Conservation (phyloP, 2,113 vertebrate species). For the Indicator indicator region DNA sequence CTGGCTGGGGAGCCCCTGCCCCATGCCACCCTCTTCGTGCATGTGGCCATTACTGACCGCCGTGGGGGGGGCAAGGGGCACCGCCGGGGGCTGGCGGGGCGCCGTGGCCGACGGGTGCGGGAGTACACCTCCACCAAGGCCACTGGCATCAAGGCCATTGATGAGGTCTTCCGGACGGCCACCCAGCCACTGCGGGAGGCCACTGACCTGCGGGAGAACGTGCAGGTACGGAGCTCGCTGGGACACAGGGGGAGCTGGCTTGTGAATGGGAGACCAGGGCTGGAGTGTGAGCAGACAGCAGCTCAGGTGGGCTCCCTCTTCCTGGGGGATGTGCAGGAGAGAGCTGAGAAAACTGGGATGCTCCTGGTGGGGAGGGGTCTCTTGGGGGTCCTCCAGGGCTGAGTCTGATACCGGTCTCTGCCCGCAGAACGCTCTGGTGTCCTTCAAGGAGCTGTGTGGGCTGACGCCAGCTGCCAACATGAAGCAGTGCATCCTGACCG, state of each 20-base stretch:
- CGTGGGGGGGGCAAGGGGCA: conserved; percentile 88
- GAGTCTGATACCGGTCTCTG: background rate
- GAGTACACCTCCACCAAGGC: conserved; percentile 91
- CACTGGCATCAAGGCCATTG: conserved; percentile 89
- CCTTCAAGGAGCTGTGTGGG: conserved; percentile 93
- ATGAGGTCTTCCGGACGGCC: conserved; percentile 90
- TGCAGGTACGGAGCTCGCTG: conserved; percentile 77
- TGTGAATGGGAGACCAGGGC: accelerated
- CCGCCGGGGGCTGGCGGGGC: conserved; percentile 86
- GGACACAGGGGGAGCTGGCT: accelerated
- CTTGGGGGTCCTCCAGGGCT: background rate
- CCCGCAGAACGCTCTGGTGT: conserved; percentile 89
- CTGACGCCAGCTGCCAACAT: conserved; percentile 91
- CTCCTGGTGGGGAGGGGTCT: background rate
- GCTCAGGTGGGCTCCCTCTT: background rate
- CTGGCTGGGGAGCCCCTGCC: conserved; percentile 87
- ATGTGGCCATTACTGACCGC: conserved; percentile 90
- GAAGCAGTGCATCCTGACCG: conserved; percentile 92
- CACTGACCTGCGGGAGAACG: conserved; percentile 91
- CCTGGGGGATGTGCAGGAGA: accelerated
- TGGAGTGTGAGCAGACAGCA: accelerated
- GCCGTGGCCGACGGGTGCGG: conserved; percentile 85
- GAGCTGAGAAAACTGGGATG: accelerated
- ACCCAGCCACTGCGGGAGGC: conserved; percentile 90
- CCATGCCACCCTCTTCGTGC: conserved; percentile 89